Percentiles rank a stretch among this genome's conserved stretches.
These are phyloP conservation scores for Hepsetus odoe DNA, from an alignment of 2,113 vertebrate species.

Conservation along the genomic window DNA sequence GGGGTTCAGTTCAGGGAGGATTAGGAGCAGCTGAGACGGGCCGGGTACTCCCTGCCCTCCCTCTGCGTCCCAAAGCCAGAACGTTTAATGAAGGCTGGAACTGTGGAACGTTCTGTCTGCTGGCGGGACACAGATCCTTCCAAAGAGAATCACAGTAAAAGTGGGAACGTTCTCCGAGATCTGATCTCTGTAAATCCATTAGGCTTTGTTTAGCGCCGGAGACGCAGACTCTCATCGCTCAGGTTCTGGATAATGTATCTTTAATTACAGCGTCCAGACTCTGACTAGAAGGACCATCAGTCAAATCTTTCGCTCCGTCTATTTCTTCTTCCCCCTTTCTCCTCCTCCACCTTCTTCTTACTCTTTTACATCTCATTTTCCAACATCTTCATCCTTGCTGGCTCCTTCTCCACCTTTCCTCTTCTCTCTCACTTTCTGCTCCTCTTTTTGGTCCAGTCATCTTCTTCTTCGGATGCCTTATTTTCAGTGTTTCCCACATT, in stretches of 20 bases:
- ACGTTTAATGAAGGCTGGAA: constrained; percentile 32
- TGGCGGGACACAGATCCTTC: constrained; percentile 44
- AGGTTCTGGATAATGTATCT: constrained; percentile 59
- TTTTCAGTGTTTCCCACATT: too few relatives aligned
- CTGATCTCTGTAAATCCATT: constrained; percentile 62
- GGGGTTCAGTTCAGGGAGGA: constrained; percentile 14
- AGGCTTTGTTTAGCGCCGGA: constrained; percentile 57
- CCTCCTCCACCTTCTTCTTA: too few relatives aligned
- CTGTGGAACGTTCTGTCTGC: constrained; percentile 42
- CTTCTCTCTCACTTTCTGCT: too few relatives aligned
- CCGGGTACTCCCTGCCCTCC: background rate
- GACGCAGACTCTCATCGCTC: constrained; percentile 54
- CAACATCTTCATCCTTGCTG: background rate
- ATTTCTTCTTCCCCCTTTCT: too few relatives aligned
- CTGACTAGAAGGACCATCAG: constrained; percentile 41
- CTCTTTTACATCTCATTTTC: too few relatives aligned
- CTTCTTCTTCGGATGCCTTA: too few relatives aligned
- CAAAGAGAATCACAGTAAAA: constrained; percentile 66
- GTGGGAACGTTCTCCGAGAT: constrained; percentile 60
- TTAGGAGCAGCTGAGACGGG: constrained; percentile 34
- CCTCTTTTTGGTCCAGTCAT: too few relatives aligned
- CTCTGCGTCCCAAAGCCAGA: background rate
- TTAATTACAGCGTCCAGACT: constrained; percentile 56
- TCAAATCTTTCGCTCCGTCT: background rate
- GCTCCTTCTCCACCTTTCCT: background rate